Evolutionary conservation across 2,888 invertebrate genomes (phyloP).

Genomic region (Drosophila acutilabella): DNA sequence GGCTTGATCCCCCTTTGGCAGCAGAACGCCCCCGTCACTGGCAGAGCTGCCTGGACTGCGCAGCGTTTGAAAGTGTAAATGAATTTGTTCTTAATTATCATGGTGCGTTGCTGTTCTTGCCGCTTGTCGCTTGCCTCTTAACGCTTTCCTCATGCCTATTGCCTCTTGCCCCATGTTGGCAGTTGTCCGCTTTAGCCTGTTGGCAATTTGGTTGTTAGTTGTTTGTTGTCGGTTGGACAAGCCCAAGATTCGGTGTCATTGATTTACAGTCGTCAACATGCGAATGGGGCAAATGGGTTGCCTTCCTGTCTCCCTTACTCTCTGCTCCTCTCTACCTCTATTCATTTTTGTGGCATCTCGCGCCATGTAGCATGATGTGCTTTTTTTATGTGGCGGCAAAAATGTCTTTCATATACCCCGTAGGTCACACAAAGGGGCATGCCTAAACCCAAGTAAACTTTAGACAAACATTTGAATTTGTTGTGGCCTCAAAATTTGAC

Average conservation of each 20-base stretch:
- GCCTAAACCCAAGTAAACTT: neutral
- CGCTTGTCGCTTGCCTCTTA: neutral
- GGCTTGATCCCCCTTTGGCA: neutral
- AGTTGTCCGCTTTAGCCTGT: conserved; percentile 31
- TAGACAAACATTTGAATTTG: neutral
- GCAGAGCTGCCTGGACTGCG: neutral
- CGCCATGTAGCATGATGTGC: conserved; percentile 60
- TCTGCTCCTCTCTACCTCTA: neutral
- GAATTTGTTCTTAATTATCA: conserved; percentile 81
- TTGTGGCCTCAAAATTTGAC: conserved; percentile 1
- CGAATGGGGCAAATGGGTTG: conserved; percentile 54
- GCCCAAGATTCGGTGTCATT: conserved; percentile 61
- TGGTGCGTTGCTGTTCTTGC: conserved; percentile 40
- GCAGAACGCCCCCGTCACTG: conserved; percentile 17
- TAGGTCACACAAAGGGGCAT: conserved; percentile 19
- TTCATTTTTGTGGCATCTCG: conserved; percentile 18
- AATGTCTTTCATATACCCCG: conserved; percentile 33
- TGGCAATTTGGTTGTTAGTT: conserved; percentile 58
- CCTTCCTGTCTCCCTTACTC: conserved; percentile 1
- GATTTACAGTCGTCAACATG: conserved; percentile 65
- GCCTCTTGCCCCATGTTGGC: conserved; percentile 18
- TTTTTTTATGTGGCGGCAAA: conserved; percentile 71
- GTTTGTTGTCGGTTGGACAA: conserved; percentile 26
- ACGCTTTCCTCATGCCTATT: neutral
- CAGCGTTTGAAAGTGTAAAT: conserved; percentile 76